Percentiles rank a stretch among this genome's conserved stretches.
phyloP scores from a whole-genome alignment of 2,113 vertebrate genomes.

The Pavo muticus region DNA sequence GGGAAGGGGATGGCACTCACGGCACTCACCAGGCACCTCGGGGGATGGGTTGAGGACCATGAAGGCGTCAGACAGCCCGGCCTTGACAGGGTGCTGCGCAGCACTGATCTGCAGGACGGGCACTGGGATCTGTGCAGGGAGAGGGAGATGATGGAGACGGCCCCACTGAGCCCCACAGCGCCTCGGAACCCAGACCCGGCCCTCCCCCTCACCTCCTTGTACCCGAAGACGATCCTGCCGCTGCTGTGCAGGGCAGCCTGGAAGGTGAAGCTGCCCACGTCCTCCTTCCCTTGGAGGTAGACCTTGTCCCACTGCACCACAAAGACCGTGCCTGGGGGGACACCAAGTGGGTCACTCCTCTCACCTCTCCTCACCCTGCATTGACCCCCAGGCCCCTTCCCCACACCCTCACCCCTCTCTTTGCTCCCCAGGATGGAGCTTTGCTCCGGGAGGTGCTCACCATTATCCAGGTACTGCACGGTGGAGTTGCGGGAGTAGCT shows the following conservation, averaged over 20 bases:
- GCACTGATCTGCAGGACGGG: slow-evolving; percentile 87
- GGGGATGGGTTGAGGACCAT: slow-evolving; percentile 82
- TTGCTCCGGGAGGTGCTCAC: slow-evolving; percentile 69
- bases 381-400: too few relatives aligned
- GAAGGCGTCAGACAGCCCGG: slow-evolving; percentile 95
- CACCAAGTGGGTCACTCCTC: fast-evolving
- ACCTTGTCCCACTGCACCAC: slow-evolving; percentile 95
- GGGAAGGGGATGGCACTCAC: slow-evolving; percentile 71
- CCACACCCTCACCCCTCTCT: neutral
- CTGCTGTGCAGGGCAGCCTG: slow-evolving; percentile 87
- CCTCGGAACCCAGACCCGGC: fast-evolving
- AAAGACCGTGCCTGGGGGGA: slow-evolving; percentile 85
- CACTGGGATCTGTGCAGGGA: slow-evolving; percentile 85
- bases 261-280: slow-evolving; percentile 90
- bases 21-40: slow-evolving; percentile 81
- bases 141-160: neutral
- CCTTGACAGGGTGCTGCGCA: slow-evolving; percentile 92
- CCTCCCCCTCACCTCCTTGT: slow-evolving; percentile 86
- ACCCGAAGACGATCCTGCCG: slow-evolving; percentile 90
- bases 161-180: too few relatives aligned
- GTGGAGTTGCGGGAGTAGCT: slow-evolving; percentile 92
- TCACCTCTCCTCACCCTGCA: neutral
- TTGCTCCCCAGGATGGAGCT: fast-evolving
- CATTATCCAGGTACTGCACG: slow-evolving; percentile 90
- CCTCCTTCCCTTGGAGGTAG: slow-evolving; percentile 86